Conservation (phyloP, 1,140 invertebrate genomes). For the Saccostrea echinata region DNA sequence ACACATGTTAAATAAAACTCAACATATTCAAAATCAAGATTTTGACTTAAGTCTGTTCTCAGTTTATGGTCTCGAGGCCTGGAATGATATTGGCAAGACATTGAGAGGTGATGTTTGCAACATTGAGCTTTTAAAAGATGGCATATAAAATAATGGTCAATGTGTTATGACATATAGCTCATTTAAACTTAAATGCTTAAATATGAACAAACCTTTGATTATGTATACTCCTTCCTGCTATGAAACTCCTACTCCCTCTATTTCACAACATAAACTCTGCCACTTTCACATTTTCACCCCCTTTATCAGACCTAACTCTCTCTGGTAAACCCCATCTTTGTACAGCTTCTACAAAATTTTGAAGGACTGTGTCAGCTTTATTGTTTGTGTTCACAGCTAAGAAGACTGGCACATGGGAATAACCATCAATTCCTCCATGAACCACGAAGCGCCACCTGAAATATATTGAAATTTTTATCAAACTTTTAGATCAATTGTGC, state of each 20-base stretch:
- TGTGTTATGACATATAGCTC: too few relatives aligned
- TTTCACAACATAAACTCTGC: conserved; percentile 53
- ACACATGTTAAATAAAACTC: too few relatives aligned
- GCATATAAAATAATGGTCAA: too few relatives aligned
- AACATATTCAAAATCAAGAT: too few relatives aligned
- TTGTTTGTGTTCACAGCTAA: conserved; percentile 55
- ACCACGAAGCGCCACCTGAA: conserved; percentile 61
- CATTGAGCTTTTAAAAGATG: too few relatives aligned
- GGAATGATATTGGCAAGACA: too few relatives aligned
- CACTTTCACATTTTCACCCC: conserved; percentile 60
- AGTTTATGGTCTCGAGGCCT: too few relatives aligned
- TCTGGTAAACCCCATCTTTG: conserved; percentile 53
- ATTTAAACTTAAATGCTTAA: too few relatives aligned
- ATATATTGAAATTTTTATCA: neutral
- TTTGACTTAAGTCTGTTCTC: too few relatives aligned
- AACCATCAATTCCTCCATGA: conserved; percentile 64
- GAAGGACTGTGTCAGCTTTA: conserved; percentile 53
- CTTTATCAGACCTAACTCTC: conserved; percentile 60
- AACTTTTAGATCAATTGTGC: too few relatives aligned
- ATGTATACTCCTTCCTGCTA: conserved; percentile 47
- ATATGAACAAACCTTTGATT: conserved; percentile 43
- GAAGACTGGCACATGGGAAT: conserved; percentile 52
- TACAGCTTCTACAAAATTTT: conserved; percentile 58
- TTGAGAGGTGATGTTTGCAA: too few relatives aligned
- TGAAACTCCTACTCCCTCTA: conserved; percentile 23